Percentiles rank a stretch among this genome's conserved stretches.
Conservation (phyloP, 2,888 invertebrate genomes). For the Hirudinaria manillensis region DNA sequence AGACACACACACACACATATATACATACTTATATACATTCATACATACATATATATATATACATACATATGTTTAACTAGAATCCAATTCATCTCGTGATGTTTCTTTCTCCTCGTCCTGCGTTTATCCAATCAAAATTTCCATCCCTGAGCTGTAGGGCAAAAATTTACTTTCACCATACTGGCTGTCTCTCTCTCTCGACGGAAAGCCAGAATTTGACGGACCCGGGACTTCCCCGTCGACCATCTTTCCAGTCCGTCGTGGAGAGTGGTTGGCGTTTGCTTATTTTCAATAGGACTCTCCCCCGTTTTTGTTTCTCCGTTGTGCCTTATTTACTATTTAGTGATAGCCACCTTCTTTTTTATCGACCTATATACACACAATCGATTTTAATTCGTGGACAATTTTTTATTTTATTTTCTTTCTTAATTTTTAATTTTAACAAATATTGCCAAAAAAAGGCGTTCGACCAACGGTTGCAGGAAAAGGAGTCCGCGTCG, state of each 20-base stretch:
- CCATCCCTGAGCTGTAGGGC: no score
- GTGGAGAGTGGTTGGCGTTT: neutral
- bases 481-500: no score
- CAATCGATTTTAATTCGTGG: slow-evolving; percentile 8
- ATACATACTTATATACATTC: neutral
- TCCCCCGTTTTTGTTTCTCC: slow-evolving; percentile 6
- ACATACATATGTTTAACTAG: neutral
- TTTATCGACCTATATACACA: slow-evolving; percentile 16
- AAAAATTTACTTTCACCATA: no score
- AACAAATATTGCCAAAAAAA: no score
- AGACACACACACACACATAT: neutral
- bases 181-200: no score
- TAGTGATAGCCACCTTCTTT: slow-evolving; percentile 18
- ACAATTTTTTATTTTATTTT: neutral
- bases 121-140: no score
- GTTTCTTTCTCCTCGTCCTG: neutral
- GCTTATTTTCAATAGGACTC: neutral
- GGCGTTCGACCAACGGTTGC: no score
- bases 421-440: no score
- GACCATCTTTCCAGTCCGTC: neutral
- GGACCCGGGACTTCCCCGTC: no score
- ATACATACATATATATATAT: slow-evolving; percentile 1
- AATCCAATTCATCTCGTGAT: neutral
- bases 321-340: slow-evolving; percentile 18
- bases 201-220: no score